Base-by-base conservation (phyloP, 2,888 invertebrate species). In the Melangyna quadrimaculata region DNA sequence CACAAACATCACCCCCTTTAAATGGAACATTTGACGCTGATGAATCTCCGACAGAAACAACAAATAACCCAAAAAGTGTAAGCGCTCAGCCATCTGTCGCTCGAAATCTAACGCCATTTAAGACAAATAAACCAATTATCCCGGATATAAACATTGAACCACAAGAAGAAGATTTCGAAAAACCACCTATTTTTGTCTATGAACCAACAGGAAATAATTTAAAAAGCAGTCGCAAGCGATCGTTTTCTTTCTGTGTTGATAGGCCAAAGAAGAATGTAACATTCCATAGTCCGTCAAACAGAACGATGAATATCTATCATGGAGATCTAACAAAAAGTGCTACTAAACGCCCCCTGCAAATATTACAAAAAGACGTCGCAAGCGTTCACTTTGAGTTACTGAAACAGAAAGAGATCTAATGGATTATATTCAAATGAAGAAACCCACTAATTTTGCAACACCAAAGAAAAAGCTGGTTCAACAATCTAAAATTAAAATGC, bases 401-500 rank as follows among this genome's bases (percentile, higher is more conserved):
- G 89, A 89, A 40, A 88, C 77, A 0, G 74, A 88, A 10, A 32
- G 90, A 0, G 61, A 87, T 8, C 89, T 87, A 2, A 29, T 71
- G 5, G 74, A 70, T 3, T 87, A 82, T 88, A 45, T 78, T 0
- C 67, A 83, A 29, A 22, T 69, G 8, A 82, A 59, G 12, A 77
- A 70, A 19, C 22, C 27, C 9, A 17, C 88, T 14, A n/a, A n/a
- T n/a, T n/a, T n/a, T n/a, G 53, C 77, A 12, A 40, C 73, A 0
- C 63, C 63, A 37, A 48, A 9, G 81, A 78, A 51, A 22, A 67
- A 14, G 51, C 27, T 5, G 4, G 48, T 57, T 14, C 81, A 87
- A 22, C 57, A 61, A 14, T 55, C 89, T 0, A 92, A 93, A 57
- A 94, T 92, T 6, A 94, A 94, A 91, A 90, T 95, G 89, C 96